Percentiles rank a stretch among this genome's conserved stretches.
phyloP scores from a whole-genome alignment of 2,888 invertebrate species.

The Drosophila prostipennis region DNA sequence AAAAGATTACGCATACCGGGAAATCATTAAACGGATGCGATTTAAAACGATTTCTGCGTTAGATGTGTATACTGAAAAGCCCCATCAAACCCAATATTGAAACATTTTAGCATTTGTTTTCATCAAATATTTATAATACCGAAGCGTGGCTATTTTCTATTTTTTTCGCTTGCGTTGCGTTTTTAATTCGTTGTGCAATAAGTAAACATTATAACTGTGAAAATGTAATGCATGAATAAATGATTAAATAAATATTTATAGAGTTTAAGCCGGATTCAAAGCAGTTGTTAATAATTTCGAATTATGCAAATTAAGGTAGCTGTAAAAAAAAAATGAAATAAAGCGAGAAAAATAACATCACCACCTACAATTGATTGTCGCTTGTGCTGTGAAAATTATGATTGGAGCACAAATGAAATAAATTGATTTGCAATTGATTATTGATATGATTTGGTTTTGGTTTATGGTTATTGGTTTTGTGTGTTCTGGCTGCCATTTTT shows the following conservation, averaged over 20 bases:
- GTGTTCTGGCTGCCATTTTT: slow-evolving; percentile 12
- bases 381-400: slow-evolving; percentile 13
- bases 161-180: not conserved
- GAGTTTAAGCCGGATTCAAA: slow-evolving; percentile 43
- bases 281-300: slow-evolving; percentile 48
- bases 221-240: slow-evolving; percentile 29
- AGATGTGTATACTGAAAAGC: not conserved
- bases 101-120: slow-evolving; percentile 10
- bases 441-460: slow-evolving; percentile 38
- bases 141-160: not conserved
- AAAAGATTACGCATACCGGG: not conserved
- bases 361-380: slow-evolving; percentile 14
- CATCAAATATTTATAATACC: slow-evolving; percentile 30
- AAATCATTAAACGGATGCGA: not conserved
- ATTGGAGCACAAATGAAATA: slow-evolving; percentile 28
- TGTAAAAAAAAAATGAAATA: not conserved
- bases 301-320: slow-evolving; percentile 30
- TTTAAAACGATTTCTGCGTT: not conserved
- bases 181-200: slow-evolving; percentile 12
- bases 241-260: slow-evolving; percentile 48
- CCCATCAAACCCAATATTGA: slow-evolving; percentile 7
- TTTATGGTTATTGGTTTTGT: slow-evolving; percentile 43
- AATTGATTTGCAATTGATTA: slow-evolving; percentile 54
- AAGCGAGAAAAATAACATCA: not conserved
- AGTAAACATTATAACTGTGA: slow-evolving; percentile 20